Conservation (phyloP, 2,888 invertebrate genomes). For the Tetheella fluctuosa region DNA sequence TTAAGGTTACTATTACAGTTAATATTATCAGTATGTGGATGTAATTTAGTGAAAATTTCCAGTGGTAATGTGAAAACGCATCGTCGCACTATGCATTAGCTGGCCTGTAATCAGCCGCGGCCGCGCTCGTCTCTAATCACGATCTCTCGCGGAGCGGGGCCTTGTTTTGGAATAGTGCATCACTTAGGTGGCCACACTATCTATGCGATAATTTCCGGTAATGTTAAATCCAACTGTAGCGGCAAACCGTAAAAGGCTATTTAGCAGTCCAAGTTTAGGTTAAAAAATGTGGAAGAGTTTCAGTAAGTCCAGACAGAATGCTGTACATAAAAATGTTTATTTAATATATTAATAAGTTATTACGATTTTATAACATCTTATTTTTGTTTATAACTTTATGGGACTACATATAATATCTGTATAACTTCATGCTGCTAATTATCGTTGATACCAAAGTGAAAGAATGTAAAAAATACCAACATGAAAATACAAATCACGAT, state of each 20-base stretch:
- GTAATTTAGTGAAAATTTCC: constrained; percentile 22
- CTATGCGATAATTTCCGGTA: constrained; percentile 8
- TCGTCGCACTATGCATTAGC: constrained; percentile 47
- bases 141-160: constrained; percentile 19
- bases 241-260: background rate
- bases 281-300: too few species aligned
- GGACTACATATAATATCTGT: background rate
- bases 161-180: constrained; percentile 12
- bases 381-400: too few species aligned
- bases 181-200: constrained; percentile 10
- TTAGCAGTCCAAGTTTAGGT: background rate
- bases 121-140: constrained; percentile 47
- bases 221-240: background rate
- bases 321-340: too few species aligned
- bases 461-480: background rate
- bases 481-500: constrained; percentile 13
- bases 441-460: background rate
- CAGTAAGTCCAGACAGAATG: too few species aligned
- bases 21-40: background rate
- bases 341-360: too few species aligned
- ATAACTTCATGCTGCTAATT: background rate
- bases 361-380: too few species aligned
- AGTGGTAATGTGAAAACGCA: constrained; percentile 33
- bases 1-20: background rate
- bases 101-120: constrained; percentile 52